Percentiles rank a stretch among this genome's conserved stretches.
Conservation (phyloP, 1,140 invertebrate genomes). For the Melipona quadrifasciata region DNA sequence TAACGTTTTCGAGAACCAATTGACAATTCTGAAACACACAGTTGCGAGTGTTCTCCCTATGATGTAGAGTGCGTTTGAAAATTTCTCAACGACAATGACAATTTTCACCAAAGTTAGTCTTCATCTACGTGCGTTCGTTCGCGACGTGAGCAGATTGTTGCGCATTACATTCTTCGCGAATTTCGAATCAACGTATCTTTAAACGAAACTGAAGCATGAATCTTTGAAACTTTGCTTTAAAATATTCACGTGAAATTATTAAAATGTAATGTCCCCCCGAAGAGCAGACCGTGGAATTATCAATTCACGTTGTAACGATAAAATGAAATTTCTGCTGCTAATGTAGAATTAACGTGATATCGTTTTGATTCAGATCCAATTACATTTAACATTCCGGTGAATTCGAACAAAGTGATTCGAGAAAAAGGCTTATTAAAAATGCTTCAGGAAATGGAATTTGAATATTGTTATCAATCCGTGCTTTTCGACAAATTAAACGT, state of each 20-base stretch:
- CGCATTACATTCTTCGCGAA: background rate
- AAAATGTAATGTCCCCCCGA: too few relatives aligned
- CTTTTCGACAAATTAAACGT: too few relatives aligned
- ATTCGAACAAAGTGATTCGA: background rate
- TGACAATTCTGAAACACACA: background rate
- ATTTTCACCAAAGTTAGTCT: too few relatives aligned
- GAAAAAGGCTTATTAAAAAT: too few relatives aligned
- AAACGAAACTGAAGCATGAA: background rate
- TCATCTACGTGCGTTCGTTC: too few relatives aligned
- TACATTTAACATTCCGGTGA: background rate
- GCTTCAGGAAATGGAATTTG: too few relatives aligned
- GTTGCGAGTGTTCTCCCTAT: background rate
- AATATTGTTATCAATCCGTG: too few relatives aligned
- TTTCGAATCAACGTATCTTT: background rate
- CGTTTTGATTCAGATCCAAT: background rate
- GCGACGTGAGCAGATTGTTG: background rate
- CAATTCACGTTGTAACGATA: too few relatives aligned
- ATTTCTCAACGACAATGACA: background rate
- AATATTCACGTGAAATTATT: background rate
- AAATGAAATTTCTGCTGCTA: too few relatives aligned
- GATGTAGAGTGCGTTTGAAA: too few relatives aligned
- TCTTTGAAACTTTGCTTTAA: background rate
- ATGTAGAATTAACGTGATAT: background rate
- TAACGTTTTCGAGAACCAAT: background rate
- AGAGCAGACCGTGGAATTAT: too few relatives aligned